Conservation (phyloP, 2,888 invertebrate species). For the Apamea crenata region DNA sequence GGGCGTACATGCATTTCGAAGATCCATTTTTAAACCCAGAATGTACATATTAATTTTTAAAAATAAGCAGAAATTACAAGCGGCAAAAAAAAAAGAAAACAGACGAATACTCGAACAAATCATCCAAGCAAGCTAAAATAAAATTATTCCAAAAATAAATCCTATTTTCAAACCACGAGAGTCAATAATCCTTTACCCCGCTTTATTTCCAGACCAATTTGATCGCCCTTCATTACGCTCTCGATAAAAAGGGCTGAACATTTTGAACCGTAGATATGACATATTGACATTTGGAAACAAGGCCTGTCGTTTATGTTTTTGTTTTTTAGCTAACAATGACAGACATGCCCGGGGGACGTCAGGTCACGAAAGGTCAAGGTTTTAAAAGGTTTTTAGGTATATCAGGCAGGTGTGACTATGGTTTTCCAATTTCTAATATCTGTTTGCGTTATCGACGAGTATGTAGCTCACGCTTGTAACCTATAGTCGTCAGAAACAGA, state of each 20-base stretch:
- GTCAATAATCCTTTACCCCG: slow-evolving; percentile 30
- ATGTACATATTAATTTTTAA: no score
- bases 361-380: slow-evolving; percentile 12
- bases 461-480: background rate
- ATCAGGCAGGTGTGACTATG: background rate
- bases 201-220: slow-evolving; percentile 37
- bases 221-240: slow-evolving; percentile 34
- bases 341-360: slow-evolving; percentile 4
- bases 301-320: slow-evolving; percentile 17
- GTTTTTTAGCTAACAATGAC: slow-evolving; percentile 9
- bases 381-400: background rate
- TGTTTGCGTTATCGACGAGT: background rate
- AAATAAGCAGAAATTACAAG: background rate
- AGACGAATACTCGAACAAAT: background rate
- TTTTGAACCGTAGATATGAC: slow-evolving; percentile 31
- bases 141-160: slow-evolving; percentile 10
- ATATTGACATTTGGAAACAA: slow-evolving; percentile 54
- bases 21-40: no score
- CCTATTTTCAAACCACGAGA: slow-evolving; percentile 7
- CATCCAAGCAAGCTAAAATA: background rate
- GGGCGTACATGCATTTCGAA: no score
- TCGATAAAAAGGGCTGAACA: slow-evolving; percentile 30
- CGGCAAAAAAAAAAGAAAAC: no score
- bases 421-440: background rate
- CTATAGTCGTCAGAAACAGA: background rate